Conservation (phyloP, 2,113 vertebrate species). For the Thomomys bottae region DNA sequence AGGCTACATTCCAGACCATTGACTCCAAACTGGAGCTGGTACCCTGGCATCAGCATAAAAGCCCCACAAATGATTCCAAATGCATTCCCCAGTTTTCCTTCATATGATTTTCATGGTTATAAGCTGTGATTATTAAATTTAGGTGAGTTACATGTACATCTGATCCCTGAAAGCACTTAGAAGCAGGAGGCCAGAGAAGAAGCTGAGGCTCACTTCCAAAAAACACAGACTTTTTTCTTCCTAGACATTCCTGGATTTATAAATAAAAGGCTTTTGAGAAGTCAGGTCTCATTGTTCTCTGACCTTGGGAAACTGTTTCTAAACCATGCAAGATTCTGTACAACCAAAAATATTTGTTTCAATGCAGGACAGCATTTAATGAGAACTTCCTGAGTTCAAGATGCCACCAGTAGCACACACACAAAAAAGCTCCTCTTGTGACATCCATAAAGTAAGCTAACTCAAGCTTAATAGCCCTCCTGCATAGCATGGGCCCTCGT, state of each 20-base stretch:
- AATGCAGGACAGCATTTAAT: not conserved
- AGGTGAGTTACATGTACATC: not conserved
- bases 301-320: not conserved
- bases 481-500: slow-evolving; percentile 13
- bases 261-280: not conserved
- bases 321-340: not conserved
- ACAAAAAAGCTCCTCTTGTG: not conserved
- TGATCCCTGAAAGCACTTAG: not conserved
- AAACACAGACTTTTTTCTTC: not conserved
- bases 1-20: not conserved
- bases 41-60: too few relatives aligned
- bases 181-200: not conserved
- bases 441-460: not conserved
- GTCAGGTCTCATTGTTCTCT: not conserved
- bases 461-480: not conserved
- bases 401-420: not conserved
- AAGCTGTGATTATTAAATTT: not conserved
- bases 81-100: not conserved
- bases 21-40: not conserved
- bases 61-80: not conserved
- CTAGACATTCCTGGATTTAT: not conserved
- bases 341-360: not conserved
- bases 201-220: not conserved
- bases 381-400: slow-evolving; percentile 12
- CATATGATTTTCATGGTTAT: not conserved